These are phyloP conservation scores for Peromyscus melanophrys DNA, from an alignment of 2,797 vertebrate species.

Conservation along the genomic window DNA sequence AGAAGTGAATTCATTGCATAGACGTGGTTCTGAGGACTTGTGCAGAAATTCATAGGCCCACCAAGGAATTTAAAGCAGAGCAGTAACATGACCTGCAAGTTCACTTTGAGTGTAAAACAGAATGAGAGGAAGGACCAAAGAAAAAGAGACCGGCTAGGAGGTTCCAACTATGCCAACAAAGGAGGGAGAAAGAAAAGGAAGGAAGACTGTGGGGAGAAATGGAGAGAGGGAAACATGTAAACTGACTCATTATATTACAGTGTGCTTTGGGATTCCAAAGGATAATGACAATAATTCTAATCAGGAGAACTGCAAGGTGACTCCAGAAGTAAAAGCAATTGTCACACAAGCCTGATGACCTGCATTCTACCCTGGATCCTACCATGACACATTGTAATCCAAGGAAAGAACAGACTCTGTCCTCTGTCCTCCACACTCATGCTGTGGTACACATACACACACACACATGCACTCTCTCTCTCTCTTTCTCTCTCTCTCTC, in stretches of 20 bases:
- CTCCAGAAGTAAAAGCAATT: neutral
- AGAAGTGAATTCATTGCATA: neutral
- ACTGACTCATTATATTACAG: neutral
- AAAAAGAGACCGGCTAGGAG: neutral
- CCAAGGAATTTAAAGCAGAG: neutral
- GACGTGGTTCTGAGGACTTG: neutral
- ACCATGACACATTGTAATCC: neutral
- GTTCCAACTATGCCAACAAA: neutral
- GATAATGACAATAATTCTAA: neutral
- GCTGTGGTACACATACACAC: rapidly evolving
- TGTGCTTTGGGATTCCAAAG: neutral
- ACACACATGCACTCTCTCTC: no score
- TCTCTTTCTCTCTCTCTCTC: no score
- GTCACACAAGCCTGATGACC: neutral
- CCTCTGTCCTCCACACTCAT: neutral
- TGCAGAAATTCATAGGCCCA: neutral
- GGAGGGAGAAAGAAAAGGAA: no score
- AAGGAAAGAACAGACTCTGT: neutral
- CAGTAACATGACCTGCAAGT: neutral
- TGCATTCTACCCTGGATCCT: neutral
- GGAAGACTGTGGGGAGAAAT: neutral
- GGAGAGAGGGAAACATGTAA: neutral
- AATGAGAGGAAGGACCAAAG: neutral
- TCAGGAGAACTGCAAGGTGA: neutral
- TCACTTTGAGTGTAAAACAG: neutral